Base-by-base conservation (phyloP, 2,888 invertebrate species). In the Lasioglossum leucozonium region DNA sequence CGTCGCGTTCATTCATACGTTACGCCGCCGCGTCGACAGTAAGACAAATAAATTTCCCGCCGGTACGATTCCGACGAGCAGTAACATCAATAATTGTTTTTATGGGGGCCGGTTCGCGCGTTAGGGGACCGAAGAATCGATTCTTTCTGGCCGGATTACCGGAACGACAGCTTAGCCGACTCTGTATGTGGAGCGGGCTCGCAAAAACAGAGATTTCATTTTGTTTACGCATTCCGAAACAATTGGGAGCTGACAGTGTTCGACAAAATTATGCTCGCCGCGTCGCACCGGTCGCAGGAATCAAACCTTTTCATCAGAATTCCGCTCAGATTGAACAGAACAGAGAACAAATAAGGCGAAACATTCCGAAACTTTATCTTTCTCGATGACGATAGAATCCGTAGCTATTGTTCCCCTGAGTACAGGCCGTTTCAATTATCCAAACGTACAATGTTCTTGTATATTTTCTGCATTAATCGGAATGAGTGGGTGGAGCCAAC, bases 31-130 rank as follows among this genome's bases (percentile, higher is more conserved):
- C 37, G 51, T 40, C 67, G 67, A 69, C 76, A 37, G 5, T 26
- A 51, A 51, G 76, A 67, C 37, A 77, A 77, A 77, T 67, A 77
- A 77, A 77, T 77, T 67, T 37, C 40, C 37, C 44, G 30, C 34
- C 16, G 47, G 22, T 62, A 55, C 73, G 16, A 40, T 69, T 40
- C 40, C 69, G 11, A 37, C 69, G 34, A 18, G 40, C 44, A 44
- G 30, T 44, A 44, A 72, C 72, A 47, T 72, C 34, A 72, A 72
- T 72, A 47, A 72, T 34, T 72, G 34, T 47, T 47, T 72, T 72
- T 72, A 72, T 22, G 72, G 30, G 44, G 34, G 18, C 30, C 10
- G 5, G 67, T 72, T 34, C 30, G 34, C 72, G 72, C 44, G 67
- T 37, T 67, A 37, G 40, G 34, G 26, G 72, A 30, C 62, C 26